phyloP scores from a whole-genome alignment of 2,888 invertebrate species.

The Hyppa rectilinea region DNA sequence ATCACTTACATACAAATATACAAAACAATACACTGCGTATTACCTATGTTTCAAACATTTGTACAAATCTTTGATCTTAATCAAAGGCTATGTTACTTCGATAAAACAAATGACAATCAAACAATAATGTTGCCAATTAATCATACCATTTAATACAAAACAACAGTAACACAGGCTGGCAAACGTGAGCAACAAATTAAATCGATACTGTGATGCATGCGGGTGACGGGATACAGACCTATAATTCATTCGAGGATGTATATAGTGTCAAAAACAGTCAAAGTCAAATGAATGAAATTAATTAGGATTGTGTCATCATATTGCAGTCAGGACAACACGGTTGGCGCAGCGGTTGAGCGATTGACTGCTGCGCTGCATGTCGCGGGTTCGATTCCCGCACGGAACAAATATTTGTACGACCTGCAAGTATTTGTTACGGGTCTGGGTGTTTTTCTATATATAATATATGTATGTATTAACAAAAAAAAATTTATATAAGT shows the following conservation, averaged over 20 bases:
- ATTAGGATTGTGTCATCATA: not conserved
- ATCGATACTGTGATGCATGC: constrained; percentile 36
- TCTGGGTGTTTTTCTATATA: too few relatives aligned
- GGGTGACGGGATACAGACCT: constrained; percentile 24
- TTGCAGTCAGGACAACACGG: too few relatives aligned
- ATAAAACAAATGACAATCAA: not conserved
- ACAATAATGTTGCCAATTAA: not conserved
- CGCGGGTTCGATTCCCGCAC: too few relatives aligned
- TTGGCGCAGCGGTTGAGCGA: too few relatives aligned
- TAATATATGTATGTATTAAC: too few relatives aligned
- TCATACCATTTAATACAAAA: not conserved
- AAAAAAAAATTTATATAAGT: too few relatives aligned
- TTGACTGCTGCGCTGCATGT: too few relatives aligned
- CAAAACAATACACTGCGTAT: not conserved
- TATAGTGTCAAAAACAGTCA: constrained; percentile 16
- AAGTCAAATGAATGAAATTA: constrained; percentile 31
- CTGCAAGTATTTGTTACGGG: too few relatives aligned
- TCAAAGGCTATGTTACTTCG: not conserved
- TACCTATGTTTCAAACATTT: not conserved
- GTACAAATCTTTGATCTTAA: not conserved
- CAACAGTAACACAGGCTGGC: not conserved
- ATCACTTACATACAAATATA: not conserved
- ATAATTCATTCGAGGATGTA: constrained; percentile 20
- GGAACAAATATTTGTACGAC: too few relatives aligned
- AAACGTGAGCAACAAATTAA: constrained; percentile 13